Percentiles rank a stretch among this genome's conserved stretches.
Evolutionary conservation across 92 coral and sea anemone species (phyloP).

Genomic region (Bergia puertoricense): DNA sequence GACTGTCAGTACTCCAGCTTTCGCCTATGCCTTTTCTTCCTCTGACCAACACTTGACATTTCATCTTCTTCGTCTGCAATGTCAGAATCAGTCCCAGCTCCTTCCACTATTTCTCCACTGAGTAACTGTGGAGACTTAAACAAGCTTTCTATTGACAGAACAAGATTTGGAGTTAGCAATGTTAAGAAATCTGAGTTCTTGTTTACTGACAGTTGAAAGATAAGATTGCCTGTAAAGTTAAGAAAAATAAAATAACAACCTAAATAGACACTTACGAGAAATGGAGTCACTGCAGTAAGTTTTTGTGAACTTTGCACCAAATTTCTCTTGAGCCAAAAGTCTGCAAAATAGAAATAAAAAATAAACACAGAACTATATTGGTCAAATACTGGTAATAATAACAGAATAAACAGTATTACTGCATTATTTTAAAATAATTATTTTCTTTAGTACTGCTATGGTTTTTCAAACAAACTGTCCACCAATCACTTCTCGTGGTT

Average conservation of each 20-base stretch:
- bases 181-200: too few relatives aligned
- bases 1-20: conserved; percentile 60
- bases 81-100: conserved; percentile 72
- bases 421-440: too few relatives aligned
- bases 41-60: conserved; percentile 91
- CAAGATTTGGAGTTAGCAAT: background rate
- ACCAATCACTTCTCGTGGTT: too few relatives aligned
- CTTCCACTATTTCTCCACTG: conserved; percentile 48
- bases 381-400: background rate
- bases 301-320: conserved; percentile 64
- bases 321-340: conserved; percentile 63
- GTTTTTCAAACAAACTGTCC: too few relatives aligned
- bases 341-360: conserved; percentile 22
- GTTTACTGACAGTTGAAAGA: too few relatives aligned
- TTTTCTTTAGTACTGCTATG: too few relatives aligned
- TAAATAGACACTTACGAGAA: conserved; percentile 60
- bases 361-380: background rate
- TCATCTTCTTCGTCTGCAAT: conserved; percentile 92
- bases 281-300: conserved; percentile 50
- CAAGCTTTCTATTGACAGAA: conserved; percentile 15
- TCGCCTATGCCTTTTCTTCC: conserved; percentile 90
- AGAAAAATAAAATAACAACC: too few relatives aligned
- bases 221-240: too few relatives aligned
- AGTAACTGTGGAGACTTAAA: conserved; percentile 59
- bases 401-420: background rate